Percentiles rank a stretch among this genome's conserved stretches.
These are phyloP conservation scores for Pediacus dermestoides DNA, from an alignment of 2,888 invertebrate genomes.

Conservation along the genomic window DNA sequence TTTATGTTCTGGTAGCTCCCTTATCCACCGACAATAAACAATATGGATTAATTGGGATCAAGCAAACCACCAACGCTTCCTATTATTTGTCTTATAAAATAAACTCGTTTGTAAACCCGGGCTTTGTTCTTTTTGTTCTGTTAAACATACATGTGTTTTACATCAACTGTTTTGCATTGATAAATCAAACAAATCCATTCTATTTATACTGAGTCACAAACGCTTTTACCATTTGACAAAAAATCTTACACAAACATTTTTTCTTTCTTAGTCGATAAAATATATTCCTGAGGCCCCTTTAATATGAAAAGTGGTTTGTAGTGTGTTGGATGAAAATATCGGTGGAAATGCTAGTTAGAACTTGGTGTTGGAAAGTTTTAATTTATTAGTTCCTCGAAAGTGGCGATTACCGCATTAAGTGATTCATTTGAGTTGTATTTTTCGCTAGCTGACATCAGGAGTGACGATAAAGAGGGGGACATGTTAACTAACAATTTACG, in stretches of 20 bases:
- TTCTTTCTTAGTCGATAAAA: too few species aligned
- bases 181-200: too few species aligned
- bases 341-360: too few species aligned
- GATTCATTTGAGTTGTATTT: conserved; percentile 24
- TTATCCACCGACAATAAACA: conserved; percentile 8
- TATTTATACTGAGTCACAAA: too few species aligned
- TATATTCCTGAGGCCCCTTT: too few species aligned
- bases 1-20: conserved; percentile 6
- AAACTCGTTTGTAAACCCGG: conserved; percentile 1
- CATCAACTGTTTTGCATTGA: too few species aligned
- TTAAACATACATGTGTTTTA: too few species aligned
- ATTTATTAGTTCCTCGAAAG: conserved; percentile 22
- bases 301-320: conserved; percentile 4
- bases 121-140: too few species aligned
- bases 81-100: conserved; percentile 7
- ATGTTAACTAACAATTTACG: conserved; percentile 30
- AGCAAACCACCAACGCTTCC: conserved; percentile 3
- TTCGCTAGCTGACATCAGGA: conserved; percentile 17
- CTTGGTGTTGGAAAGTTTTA: conserved; percentile 21
- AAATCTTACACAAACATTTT: too few species aligned
- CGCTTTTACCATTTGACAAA: too few species aligned
- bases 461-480: conserved; percentile 24
- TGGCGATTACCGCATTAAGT: conserved; percentile 22
- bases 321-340: too few species aligned
- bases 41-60: conserved; percentile 9